A percentile compares a stretch with the other conserved stretches of the same genome.
Evolutionary conservation across 1,140 invertebrate species (phyloP).

Genomic region (Chrysomallon squamiferum): DNA sequence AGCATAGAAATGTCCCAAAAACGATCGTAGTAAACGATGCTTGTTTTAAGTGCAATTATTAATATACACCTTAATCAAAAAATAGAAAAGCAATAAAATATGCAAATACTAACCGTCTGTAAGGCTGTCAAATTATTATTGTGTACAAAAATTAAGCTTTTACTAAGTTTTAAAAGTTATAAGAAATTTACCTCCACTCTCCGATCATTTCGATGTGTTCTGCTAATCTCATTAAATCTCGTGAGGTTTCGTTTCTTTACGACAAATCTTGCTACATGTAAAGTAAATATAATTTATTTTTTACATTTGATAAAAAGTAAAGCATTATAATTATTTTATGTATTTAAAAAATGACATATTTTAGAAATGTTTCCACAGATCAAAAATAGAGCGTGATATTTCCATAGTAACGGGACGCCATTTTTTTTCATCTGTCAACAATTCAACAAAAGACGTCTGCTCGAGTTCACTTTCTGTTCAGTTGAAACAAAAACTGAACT

Average conservation of each 20-base stretch:
- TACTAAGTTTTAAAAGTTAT: conserved; percentile 2
- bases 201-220: conserved; percentile 18
- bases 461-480: background rate
- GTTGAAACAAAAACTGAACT: background rate
- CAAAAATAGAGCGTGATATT: conserved; percentile 13
- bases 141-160: conserved; percentile 1
- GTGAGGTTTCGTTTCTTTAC: background rate
- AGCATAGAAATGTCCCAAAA: conserved; percentile 32
- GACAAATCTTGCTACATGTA: too few relatives aligned
- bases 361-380: too few relatives aligned
- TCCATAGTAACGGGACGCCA: conserved; percentile 48
- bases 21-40: background rate
- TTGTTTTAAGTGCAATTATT: too few relatives aligned
- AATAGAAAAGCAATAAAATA: too few relatives aligned
- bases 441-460: conserved; percentile 1
- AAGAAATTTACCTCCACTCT: conserved; percentile 6
- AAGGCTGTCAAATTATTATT: too few relatives aligned
- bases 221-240: conserved; percentile 11
- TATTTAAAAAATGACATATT: too few relatives aligned
- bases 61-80: too few relatives aligned
- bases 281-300: background rate
- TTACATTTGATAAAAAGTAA: too few relatives aligned
- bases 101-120: too few relatives aligned
- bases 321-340: too few relatives aligned
- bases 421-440: conserved; percentile 43